These are phyloP conservation scores for Tachystola acroxantha DNA, from an alignment of 2,888 invertebrate genomes.

Conservation along the genomic window DNA sequence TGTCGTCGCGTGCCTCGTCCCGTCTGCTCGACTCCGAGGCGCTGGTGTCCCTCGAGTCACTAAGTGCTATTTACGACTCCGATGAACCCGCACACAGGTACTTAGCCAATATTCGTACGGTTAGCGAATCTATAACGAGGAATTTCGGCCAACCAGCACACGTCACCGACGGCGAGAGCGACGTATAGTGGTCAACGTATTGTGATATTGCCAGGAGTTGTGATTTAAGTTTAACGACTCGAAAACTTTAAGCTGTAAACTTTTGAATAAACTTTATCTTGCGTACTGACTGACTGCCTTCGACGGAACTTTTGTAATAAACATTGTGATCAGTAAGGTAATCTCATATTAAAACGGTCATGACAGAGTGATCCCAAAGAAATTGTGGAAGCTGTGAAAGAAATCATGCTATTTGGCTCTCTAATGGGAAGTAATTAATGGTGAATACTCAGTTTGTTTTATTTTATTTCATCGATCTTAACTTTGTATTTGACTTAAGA, in stretches of 20 bases:
- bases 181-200: slow-evolving; percentile 53
- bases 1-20: slow-evolving; percentile 91
- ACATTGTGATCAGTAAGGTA: slow-evolving; percentile 42
- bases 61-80: slow-evolving; percentile 90
- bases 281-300: slow-evolving; percentile 19
- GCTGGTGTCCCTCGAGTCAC: slow-evolving; percentile 86
- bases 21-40: slow-evolving; percentile 88
- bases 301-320: slow-evolving; percentile 14
- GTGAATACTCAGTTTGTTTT: slow-evolving; percentile 50
- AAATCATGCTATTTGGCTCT: slow-evolving; percentile 46
- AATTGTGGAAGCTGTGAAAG: slow-evolving; percentile 19
- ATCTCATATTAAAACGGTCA: slow-evolving; percentile 35
- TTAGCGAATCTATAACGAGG: slow-evolving; percentile 86
- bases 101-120: slow-evolving; percentile 85
- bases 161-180: slow-evolving; percentile 83
- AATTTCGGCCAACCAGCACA: slow-evolving; percentile 85
- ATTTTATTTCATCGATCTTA: slow-evolving; percentile 2
- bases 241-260: slow-evolving; percentile 8
- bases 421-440: slow-evolving; percentile 35
- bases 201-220: slow-evolving; percentile 24
- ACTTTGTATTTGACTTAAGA: not conserved
- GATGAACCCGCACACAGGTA: slow-evolving; percentile 82
- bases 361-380: slow-evolving; percentile 42
- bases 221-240: slow-evolving; percentile 20
- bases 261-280: slow-evolving; percentile 17